phyloP scores from a whole-genome alignment of 2,888 invertebrate species.

The Euzophera pinguis region DNA sequence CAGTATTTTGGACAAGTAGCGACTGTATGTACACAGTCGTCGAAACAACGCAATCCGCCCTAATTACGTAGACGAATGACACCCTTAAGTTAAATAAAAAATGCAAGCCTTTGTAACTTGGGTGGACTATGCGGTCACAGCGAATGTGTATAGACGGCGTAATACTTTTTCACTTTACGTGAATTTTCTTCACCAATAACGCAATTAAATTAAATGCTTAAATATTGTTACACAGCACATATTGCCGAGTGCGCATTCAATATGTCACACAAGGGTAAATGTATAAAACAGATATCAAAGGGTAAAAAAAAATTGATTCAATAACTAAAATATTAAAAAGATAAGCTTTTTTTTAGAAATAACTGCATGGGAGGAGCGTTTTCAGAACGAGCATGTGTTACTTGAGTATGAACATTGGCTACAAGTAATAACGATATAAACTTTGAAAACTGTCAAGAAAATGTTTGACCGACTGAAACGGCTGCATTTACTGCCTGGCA shows the following conservation, averaged over 20 bases:
- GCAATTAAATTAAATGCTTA: slow-evolving; percentile 70
- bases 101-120: too few relatives aligned
- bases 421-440: too few relatives aligned
- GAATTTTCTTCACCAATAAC: slow-evolving; percentile 39
- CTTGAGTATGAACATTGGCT: neutral
- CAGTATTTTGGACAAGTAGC: neutral
- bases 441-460: too few relatives aligned
- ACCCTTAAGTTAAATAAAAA: too few relatives aligned
- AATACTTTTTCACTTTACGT: neutral
- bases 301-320: slow-evolving; percentile 8
- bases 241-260: slow-evolving; percentile 16
- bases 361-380: slow-evolving; percentile 3
- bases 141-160: too few relatives aligned
- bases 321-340: slow-evolving; percentile 9
- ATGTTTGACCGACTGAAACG: too few relatives aligned
- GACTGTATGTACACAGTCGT: neutral
- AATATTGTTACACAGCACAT: slow-evolving; percentile 33
- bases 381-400: slow-evolving; percentile 1
- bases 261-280: slow-evolving; percentile 15
- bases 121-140: too few relatives aligned
- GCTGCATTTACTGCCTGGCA: too few relatives aligned
- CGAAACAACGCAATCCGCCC: too few relatives aligned
- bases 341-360: neutral
- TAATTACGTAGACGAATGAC: too few relatives aligned
- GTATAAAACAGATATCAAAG: slow-evolving; percentile 19